A percentile compares a stretch with the other conserved stretches of the same genome.
Evolutionary conservation across 2,113 vertebrate genomes (phyloP).

Genomic region (human): DNA sequence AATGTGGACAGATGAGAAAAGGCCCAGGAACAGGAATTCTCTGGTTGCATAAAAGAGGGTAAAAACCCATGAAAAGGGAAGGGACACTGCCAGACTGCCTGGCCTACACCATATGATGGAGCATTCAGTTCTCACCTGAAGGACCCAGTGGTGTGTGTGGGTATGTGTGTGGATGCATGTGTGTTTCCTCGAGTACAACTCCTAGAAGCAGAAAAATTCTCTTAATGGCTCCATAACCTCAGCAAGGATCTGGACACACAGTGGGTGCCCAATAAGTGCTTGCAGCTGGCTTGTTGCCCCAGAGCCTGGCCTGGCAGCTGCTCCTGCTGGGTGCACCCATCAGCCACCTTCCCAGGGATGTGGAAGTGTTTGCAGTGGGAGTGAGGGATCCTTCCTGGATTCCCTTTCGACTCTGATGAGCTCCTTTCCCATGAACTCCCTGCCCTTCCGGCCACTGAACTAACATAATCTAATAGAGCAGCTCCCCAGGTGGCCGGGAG

Average conservation of each 20-base stretch:
- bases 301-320: neutral
- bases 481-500: neutral
- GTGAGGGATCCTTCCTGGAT: neutral
- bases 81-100: neutral
- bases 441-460: slow-evolving; percentile 13
- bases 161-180: neutral
- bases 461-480: slow-evolving; percentile 5
- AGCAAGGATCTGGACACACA: neutral
- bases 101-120: too few relatives aligned
- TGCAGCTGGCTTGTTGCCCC: neutral
- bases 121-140: neutral
- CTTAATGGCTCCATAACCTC: neutral
- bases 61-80: neutral
- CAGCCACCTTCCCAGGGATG: neutral
- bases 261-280: neutral
- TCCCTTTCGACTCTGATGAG: neutral
- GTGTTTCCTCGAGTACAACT: neutral
- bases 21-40: neutral
- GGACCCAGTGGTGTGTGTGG: fast-evolving
- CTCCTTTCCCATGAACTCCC: slow-evolving; percentile 62
- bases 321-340: neutral
- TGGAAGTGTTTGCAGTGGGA: neutral
- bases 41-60: neutral
- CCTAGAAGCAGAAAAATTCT: neutral
- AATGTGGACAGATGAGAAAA: neutral